Evolutionary conservation across 2,888 invertebrate genomes (phyloP).

Genomic region (Pachydiplax longipennis): DNA sequence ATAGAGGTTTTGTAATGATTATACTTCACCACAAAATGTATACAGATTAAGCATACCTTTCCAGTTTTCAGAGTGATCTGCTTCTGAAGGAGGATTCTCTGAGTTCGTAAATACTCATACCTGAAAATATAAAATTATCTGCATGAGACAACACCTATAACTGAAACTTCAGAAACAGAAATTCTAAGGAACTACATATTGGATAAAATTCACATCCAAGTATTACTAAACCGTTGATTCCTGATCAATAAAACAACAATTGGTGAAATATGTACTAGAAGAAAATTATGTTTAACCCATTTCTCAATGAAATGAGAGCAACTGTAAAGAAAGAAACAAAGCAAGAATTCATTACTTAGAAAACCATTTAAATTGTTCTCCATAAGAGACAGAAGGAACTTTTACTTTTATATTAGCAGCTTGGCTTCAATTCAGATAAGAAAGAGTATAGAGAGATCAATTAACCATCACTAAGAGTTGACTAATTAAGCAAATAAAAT

Average conservation of each 20-base stretch:
- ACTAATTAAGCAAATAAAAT: too few species aligned
- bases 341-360: too few species aligned
- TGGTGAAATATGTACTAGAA: too few species aligned
- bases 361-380: too few species aligned
- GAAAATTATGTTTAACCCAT: too few species aligned
- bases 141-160: background rate
- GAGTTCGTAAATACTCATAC: slow-evolving; percentile 74
- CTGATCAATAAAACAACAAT: background rate
- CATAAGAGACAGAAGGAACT: too few species aligned
- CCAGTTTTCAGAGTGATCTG: slow-evolving; percentile 74
- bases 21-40: background rate
- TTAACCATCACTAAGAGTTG: too few species aligned
- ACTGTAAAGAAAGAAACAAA: too few species aligned
- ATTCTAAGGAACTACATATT: background rate
- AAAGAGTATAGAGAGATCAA: too few species aligned
- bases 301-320: too few species aligned
- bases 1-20: background rate
- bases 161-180: background rate
- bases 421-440: too few species aligned
- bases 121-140: slow-evolving; percentile 51
- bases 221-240: background rate
- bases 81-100: slow-evolving; percentile 70
- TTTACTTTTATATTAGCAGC: too few species aligned
- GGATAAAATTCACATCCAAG: background rate
- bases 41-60: slow-evolving; percentile 60